Conservation (phyloP, 2,797 vertebrate genomes). For the Hapalemur alaotrensis region DNA sequence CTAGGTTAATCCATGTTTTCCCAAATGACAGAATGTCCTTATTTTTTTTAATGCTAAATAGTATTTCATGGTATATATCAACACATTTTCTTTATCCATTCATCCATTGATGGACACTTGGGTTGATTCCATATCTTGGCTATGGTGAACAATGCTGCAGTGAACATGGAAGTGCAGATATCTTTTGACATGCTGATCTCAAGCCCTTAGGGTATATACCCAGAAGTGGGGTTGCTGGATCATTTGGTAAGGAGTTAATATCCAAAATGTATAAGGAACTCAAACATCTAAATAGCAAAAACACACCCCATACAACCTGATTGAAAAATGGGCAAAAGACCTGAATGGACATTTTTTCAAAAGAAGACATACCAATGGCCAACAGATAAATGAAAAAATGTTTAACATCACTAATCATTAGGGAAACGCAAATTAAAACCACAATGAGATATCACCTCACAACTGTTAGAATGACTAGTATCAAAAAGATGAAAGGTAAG, state of each 20-base stretch:
- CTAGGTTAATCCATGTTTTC: background rate
- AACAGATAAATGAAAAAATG: background rate
- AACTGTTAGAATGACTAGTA: background rate
- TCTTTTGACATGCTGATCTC: background rate
- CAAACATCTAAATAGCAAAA: background rate
- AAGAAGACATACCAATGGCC: background rate
- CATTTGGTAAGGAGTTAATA: background rate
- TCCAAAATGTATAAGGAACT: background rate
- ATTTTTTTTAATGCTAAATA: background rate
- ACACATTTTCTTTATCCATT: background rate
- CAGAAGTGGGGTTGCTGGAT: background rate
- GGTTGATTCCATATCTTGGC: background rate
- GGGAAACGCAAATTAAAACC: background rate
- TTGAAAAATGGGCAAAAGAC: background rate
- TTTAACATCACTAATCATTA: background rate
- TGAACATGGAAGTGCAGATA: background rate
- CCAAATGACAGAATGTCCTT: background rate
- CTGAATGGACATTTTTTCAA: background rate
- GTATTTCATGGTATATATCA: background rate
- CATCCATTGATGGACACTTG: background rate
- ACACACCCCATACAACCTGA: background rate
- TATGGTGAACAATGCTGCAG: background rate
- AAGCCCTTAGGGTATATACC: background rate
- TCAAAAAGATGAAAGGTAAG: background rate
- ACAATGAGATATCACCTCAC: background rate